These are phyloP conservation scores for Ornithoptera alexandrae DNA, from an alignment of 2,888 invertebrate genomes.

Conservation along the genomic window DNA sequence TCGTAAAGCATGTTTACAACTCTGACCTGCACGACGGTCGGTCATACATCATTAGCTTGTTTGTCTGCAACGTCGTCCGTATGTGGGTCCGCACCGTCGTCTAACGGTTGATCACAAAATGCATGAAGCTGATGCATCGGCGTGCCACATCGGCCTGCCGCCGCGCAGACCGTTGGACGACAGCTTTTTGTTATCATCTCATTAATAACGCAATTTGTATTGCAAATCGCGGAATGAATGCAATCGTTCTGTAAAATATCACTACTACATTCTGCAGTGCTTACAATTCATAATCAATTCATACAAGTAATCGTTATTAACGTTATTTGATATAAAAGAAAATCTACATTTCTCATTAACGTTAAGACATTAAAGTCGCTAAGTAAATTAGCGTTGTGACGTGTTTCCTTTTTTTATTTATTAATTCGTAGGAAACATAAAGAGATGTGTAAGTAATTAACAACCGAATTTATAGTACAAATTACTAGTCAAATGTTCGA, in stretches of 20 bases:
- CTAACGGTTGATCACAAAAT: constrained; percentile 72
- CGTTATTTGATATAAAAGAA: not conserved
- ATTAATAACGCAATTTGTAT: constrained; percentile 23
- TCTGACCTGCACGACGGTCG: constrained; percentile 41
- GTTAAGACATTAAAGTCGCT: not conserved
- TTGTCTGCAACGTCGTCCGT: constrained; percentile 51
- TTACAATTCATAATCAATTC: not conserved
- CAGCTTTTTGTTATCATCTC: constrained; percentile 19
- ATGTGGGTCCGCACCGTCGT: constrained; percentile 59
- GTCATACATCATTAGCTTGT: constrained; percentile 65
- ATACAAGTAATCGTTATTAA: not conserved
- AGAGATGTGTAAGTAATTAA: not conserved
- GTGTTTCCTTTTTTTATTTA: not conserved
- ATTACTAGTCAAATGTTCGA: constrained; percentile 8
- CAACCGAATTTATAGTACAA: constrained; percentile 8
- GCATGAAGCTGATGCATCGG: constrained; percentile 60
- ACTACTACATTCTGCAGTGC: not conserved
- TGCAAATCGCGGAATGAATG: constrained; percentile 1
- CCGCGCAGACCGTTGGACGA: constrained; percentile 33
- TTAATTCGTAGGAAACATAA: not conserved
- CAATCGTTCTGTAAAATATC: not conserved
- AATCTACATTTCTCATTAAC: not conserved
- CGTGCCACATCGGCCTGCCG: constrained; percentile 54
- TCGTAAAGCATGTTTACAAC: constrained; percentile 42
- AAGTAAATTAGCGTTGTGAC: not conserved